Base-by-base conservation (phyloP, 2,888 invertebrate genomes). In the Allacma fusca region DNA sequence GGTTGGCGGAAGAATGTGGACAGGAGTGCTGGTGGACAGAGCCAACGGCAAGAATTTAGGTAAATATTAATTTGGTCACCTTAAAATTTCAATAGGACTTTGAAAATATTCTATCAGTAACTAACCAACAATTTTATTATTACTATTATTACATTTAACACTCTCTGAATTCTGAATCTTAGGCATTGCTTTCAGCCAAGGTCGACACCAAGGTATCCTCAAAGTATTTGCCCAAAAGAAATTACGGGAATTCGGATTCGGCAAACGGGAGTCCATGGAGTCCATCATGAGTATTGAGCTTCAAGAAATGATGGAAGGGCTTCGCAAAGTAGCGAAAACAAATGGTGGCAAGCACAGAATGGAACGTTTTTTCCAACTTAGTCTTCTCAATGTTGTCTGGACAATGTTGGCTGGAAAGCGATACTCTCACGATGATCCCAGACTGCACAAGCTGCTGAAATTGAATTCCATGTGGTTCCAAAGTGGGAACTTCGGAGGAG, bases 331-430 rank as follows among this genome's bases (percentile, higher is more conserved):
- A 16, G 68, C 76, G 0, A 64, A 77, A 0, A 77, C 57, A 19
- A 78, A 81, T 19, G 79, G 79, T 7, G 83, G 83, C 1, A 78
- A 69, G n/a, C 26, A 78, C 28, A 59, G 72, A 13, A 81, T 83
- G 81, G 78, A 81, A 44, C 79, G 81, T n/a, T 81, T 80, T 67
- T 83, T 83, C 65, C 83, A 83, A 40, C 77, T 80, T 1, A 81
- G 82, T 70, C 64, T 82, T 2, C 78, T 84, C 72, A 84, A 83
- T 68, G 80, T 83, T 21, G 69, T 83, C 0, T 84, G 84, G 84
- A 77, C 79, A 1, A 80, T 84, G 77, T 80, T 83, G 78, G 81
- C 83, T 13, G 82, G 81, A 19, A 79, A 78, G 24, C 75, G 82
- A 21, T 83, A 82, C 59, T 73, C 79, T 19, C 80, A 83, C 65